Percentiles rank a stretch among this genome's conserved stretches.
These are phyloP conservation scores for Peromyscus californicus DNA, from an alignment of 2,113 vertebrate genomes.

Conservation along the genomic window DNA sequence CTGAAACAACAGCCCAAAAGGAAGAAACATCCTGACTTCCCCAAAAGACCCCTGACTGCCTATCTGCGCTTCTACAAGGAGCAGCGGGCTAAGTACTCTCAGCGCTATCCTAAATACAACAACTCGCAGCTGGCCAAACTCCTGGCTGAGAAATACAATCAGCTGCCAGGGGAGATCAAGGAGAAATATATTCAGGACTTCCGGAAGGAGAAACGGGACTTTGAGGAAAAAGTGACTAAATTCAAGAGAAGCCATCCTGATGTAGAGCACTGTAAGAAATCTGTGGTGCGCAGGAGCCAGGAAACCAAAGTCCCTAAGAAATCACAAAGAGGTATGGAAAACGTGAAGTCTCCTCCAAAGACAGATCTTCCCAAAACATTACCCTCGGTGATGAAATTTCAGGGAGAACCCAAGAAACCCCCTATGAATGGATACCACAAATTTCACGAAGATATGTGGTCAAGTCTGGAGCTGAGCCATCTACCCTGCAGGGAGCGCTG, in stretches of 20 bases:
- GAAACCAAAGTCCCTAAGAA: slow-evolving; percentile 92
- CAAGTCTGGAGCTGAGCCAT: slow-evolving; percentile 92
- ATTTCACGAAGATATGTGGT: slow-evolving; percentile 95
- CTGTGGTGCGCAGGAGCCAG: slow-evolving; percentile 90
- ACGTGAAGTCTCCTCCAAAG: slow-evolving; percentile 89
- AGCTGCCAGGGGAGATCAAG: slow-evolving; percentile 94
- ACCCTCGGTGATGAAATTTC: slow-evolving; percentile 90
- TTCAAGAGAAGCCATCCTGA: slow-evolving; percentile 94
- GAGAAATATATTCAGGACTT: slow-evolving; percentile 95
- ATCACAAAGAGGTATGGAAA: slow-evolving; percentile 89
- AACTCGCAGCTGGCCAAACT: slow-evolving; percentile 94
- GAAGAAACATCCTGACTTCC: not conserved
- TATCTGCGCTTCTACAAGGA: slow-evolving; percentile 98
- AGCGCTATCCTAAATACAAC: slow-evolving; percentile 94
- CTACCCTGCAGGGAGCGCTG: slow-evolving; percentile 92
- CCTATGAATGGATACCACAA: slow-evolving; percentile 97
- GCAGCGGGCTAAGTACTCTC: slow-evolving; percentile 93
- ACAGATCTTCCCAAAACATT: slow-evolving; percentile 87
- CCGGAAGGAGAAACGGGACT: slow-evolving; percentile 92
- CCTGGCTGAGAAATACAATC: slow-evolving; percentile 94
- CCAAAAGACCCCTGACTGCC: slow-evolving; percentile 93
- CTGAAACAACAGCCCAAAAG: rapidly evolving
- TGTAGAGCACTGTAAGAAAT: no score
- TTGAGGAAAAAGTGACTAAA: slow-evolving; percentile 91
- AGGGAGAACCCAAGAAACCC: slow-evolving; percentile 94